Evolutionary conservation across 1,140 invertebrate genomes (phyloP), one percentile per base, ranked within the genome.

Genomic region (Bombus affinis): DNA sequence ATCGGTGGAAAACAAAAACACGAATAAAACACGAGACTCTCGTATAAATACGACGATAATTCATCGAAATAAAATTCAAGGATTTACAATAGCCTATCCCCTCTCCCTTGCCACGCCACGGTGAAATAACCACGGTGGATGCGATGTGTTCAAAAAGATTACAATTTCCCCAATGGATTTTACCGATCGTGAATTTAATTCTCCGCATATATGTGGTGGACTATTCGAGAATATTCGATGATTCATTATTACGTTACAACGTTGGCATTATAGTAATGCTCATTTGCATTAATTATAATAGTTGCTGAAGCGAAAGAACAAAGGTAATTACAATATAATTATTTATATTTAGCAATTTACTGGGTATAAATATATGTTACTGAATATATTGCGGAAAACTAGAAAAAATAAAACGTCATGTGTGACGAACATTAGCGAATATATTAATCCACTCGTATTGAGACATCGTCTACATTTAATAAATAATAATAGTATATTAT

Each of bases 11-110:
- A 75, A 39, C 47, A 35, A 79, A 79, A 79, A 66, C 62, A 35
- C 39, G 42, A 79, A 79, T 79, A 79, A 79, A 79, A 42, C 76
- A 65, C n/a, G 32, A 42, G 22, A 13, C 42, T 62, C 25, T 9
- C 53, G 53, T 53, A 44, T 44, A 68, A 66, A 44, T 79, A 35
- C 42, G 4, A 0, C 18, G 59, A 78, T 42, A 62, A 79, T 44
- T 79, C 59, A 47, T 78, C 76, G 57, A 42, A 65, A 78, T 62
- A 42, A 65, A 78, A 42, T 78, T 78, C 59, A 10, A 42, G 59
- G 76, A 78, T 65, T 78, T 65, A 65, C 37, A 53, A 53, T 25
- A 2, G 15, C 15, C 13, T 66, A 18, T 66, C 13, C n/a, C 28
- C 28, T 1, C n/a, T 1, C 8, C 3, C 12, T 18, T 13, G 3